phyloP scores from a whole-genome alignment of 2,888 invertebrate genomes.

The Calameuta filiformis region DNA sequence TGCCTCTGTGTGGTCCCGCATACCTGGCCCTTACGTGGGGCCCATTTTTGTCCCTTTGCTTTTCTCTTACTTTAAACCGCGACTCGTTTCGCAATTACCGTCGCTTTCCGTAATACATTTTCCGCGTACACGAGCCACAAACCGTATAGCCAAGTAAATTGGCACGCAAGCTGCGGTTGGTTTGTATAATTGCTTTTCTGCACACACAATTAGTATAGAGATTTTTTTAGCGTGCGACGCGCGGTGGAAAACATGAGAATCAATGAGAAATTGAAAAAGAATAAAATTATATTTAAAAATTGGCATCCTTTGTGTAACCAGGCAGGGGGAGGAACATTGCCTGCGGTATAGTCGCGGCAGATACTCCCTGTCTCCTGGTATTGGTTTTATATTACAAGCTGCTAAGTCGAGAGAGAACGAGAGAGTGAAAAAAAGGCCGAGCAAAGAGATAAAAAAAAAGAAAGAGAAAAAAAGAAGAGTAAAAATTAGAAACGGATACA shows the following conservation, averaged over 20 bases:
- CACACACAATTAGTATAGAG: not conserved
- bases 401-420: not conserved
- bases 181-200: not conserved
- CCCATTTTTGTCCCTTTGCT: not conserved
- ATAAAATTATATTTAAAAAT: not conserved
- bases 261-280: not conserved
- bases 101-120: not conserved
- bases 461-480: slow-evolving; percentile 10
- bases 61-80: not conserved
- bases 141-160: not conserved
- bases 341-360: too few relatives aligned
- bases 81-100: not conserved
- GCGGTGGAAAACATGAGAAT: not conserved
- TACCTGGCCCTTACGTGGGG: not conserved
- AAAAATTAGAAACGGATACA: not conserved
- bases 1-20: not conserved
- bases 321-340: too few relatives aligned
- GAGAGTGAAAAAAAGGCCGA: not conserved
- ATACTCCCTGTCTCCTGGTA: not conserved
- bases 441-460: slow-evolving; percentile 23
- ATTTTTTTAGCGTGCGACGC: not conserved
- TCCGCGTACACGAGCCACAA: not conserved
- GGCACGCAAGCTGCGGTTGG: not conserved
- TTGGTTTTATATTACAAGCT: not conserved
- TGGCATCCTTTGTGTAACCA: not conserved